phyloP scores from a whole-genome alignment of 2,113 vertebrate species.

The Stercorarius parasiticus region DNA sequence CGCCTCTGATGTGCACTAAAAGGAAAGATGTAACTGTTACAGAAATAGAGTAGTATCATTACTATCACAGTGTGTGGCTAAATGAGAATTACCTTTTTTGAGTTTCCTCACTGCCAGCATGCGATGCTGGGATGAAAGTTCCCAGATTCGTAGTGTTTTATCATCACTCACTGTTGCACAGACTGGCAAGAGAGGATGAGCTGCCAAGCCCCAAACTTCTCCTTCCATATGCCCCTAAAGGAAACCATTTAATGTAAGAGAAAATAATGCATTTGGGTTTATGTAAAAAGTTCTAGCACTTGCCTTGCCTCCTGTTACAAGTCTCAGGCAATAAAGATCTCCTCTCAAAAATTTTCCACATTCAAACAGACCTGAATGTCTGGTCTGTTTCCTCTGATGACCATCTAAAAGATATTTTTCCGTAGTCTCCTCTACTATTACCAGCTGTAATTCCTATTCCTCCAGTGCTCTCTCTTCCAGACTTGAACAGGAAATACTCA shows the following conservation, averaged over 20 bases:
- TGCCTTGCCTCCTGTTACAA: background rate
- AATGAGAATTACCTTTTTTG: conserved; percentile 85
- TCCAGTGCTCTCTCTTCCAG: background rate
- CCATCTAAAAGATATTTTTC: background rate
- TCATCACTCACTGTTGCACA: conserved; percentile 97
- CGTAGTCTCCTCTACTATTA: background rate
- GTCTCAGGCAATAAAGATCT: background rate
- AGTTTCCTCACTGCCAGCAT: conserved; percentile 98
- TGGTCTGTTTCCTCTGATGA: background rate
- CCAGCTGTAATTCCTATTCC: background rate
- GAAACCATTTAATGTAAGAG: background rate
- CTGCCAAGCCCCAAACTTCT: conserved; percentile 95
- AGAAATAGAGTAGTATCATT: background rate
- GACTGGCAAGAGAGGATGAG: conserved; percentile 91
- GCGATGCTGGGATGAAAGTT: conserved; percentile 92
- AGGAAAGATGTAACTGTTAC: background rate
- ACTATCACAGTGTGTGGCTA: background rate
- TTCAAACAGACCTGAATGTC: background rate
- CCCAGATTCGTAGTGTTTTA: conserved; percentile 95
- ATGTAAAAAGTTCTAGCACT: background rate
- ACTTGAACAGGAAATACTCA: background rate
- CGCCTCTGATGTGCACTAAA: background rate
- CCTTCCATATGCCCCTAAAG: conserved; percentile 95
- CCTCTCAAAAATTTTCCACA: background rate
- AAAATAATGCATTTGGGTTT: background rate